Conservation (phyloP, 2,113 vertebrate genomes). For the Marmota monax region DNA sequence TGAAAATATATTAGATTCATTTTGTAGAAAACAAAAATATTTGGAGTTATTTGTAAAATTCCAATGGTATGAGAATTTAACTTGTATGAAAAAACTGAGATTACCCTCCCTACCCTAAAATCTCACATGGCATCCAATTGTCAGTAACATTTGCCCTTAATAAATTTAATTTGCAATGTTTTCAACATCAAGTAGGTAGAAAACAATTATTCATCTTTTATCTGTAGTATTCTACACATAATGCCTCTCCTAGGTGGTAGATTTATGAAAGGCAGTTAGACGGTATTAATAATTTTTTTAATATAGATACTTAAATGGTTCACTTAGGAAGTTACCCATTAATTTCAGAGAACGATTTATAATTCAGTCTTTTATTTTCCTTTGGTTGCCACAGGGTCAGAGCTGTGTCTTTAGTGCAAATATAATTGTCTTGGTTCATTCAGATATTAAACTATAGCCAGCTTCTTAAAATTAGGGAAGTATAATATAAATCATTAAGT, state of each 20-base stretch:
- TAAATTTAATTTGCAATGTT: not conserved
- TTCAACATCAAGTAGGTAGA: not conserved
- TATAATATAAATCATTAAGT: not conserved
- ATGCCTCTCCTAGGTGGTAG: not conserved
- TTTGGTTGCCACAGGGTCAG: not conserved
- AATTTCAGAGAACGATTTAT: not conserved
- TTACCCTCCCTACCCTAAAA: not conserved
- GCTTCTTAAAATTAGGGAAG: not conserved
- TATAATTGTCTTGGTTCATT: not conserved
- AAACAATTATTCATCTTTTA: not conserved
- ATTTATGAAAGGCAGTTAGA: constrained; percentile 11
- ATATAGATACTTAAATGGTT: constrained; percentile 1
- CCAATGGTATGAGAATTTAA: not conserved
- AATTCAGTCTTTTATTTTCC: constrained; percentile 15
- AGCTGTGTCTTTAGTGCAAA: not conserved
- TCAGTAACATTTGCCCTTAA: not conserved
- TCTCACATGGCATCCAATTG: not conserved
- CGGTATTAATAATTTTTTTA: not conserved
- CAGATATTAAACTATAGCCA: not conserved
- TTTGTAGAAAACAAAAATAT: not conserved
- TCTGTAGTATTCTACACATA: not conserved
- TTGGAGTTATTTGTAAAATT: not conserved
- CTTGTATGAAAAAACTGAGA: not conserved
- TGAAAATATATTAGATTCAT: not conserved
- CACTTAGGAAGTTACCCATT: not conserved